Percentiles rank a stretch among this genome's conserved stretches.
phyloP scores from a whole-genome alignment of 37 sponge, comb jelly and placozoan genomes.

The Oscarella lobularis region DNA sequence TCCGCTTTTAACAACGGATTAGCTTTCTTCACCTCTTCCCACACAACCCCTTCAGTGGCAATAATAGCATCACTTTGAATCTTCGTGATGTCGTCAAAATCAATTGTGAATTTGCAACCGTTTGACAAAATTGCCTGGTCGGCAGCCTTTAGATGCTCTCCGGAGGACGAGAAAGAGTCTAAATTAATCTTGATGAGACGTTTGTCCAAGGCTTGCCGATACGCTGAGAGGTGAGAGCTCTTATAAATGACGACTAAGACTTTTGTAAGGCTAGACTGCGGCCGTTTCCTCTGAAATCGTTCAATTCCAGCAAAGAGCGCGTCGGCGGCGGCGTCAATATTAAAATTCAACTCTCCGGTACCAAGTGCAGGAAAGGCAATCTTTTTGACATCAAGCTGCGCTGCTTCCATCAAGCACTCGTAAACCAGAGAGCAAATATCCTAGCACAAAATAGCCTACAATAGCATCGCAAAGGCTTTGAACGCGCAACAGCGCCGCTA shows the following conservation, averaged over 20 bases:
- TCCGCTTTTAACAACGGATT: not conserved
- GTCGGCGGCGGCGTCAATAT: not conserved
- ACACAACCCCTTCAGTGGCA: not conserved
- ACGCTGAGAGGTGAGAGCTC: too few relatives aligned
- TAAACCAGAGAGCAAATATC: too few relatives aligned
- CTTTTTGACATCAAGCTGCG: not conserved
- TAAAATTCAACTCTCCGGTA: not conserved
- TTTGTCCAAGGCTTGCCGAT: too few relatives aligned
- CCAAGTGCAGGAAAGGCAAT: constrained; percentile 1
- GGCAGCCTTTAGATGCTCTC: too few relatives aligned
- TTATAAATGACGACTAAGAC: not conserved
- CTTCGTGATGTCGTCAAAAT: not conserved
- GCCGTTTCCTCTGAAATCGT: not conserved
- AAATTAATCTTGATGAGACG: not conserved
- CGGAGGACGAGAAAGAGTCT: not conserved
- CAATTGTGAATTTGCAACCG: not conserved
- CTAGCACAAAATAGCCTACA: too few relatives aligned
- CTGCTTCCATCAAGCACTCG: not conserved
- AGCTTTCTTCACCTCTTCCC: not conserved
- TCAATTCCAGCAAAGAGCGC: not conserved
- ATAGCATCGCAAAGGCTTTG: too few relatives aligned
- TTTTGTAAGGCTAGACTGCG: not conserved
- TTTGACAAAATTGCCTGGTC: not conserved
- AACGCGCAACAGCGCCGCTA: too few relatives aligned
- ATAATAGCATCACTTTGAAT: not conserved